phyloP scores from a whole-genome alignment of 2,797 vertebrate species.

The Notolabrus celidotus region DNA sequence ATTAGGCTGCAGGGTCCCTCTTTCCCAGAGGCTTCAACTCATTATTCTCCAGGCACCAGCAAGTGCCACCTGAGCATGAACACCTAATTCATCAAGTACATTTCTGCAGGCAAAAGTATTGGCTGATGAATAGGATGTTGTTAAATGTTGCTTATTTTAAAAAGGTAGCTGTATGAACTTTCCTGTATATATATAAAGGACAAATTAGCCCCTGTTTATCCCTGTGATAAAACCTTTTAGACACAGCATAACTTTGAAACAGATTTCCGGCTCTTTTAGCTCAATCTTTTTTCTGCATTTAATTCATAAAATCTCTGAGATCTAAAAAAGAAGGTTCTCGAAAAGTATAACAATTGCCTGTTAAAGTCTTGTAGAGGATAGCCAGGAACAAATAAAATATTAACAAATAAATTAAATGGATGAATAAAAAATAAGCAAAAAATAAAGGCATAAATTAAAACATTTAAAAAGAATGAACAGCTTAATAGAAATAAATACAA shows the following conservation, averaged over 20 bases:
- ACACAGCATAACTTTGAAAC: constrained; percentile 1
- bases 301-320: neutral
- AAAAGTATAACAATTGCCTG: no score
- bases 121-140: neutral
- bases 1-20: constrained; percentile 42
- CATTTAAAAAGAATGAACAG: no score
- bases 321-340: no score
- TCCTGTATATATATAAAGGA: neutral
- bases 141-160: constrained; percentile 10
- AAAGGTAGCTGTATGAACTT: constrained; percentile 18
- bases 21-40: constrained; percentile 35
- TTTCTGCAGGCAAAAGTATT: neutral
- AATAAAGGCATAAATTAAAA: no score
- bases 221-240: constrained; percentile 7
- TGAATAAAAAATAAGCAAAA: no score
- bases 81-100: constrained; percentile 20
- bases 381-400: no score
- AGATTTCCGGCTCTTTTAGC: neutral
- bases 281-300: neutral
- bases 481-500: no score
- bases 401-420: no score
- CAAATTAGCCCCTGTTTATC: neutral
- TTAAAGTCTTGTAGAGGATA: no score
- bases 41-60: constrained; percentile 34
- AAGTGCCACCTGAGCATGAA: constrained; percentile 17